Evolutionary conservation across 2,113 vertebrate species (phyloP).

Genomic region (Aldabrachelys gigantea): DNA sequence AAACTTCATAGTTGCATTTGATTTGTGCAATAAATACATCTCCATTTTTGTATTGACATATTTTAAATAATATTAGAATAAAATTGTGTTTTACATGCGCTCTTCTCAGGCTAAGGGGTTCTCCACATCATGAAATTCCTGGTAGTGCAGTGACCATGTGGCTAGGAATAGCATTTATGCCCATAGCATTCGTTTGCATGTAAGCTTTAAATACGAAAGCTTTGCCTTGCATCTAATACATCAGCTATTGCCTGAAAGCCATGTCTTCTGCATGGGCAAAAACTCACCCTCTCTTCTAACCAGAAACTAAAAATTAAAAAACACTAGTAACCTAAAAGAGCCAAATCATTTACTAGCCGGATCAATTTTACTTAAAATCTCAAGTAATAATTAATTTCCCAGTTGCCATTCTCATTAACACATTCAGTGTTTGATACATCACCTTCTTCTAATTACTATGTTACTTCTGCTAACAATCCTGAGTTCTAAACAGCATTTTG

Average conservation of each 20-base stretch:
- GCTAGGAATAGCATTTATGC: background rate
- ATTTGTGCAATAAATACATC: background rate
- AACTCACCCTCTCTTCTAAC: slow-evolving; percentile 43
- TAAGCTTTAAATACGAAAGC: slow-evolving; percentile 56
- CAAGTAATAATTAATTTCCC: slow-evolving; percentile 14
- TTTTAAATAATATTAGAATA: background rate
- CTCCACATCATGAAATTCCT: slow-evolving; percentile 11
- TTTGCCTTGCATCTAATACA: slow-evolving; percentile 45
- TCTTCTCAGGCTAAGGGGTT: background rate
- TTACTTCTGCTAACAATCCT: background rate
- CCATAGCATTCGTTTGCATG: slow-evolving; percentile 29
- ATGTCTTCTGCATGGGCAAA: slow-evolving; percentile 25
- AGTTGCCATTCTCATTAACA: fast-evolving
- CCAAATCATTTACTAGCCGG: background rate
- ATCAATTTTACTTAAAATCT: slow-evolving; percentile 35
- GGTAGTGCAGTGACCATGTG: background rate
- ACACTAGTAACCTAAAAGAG: slow-evolving; percentile 23
- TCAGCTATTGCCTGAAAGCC: slow-evolving; percentile 49
- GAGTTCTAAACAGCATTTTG: background rate
- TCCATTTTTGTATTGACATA: background rate
- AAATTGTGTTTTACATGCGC: background rate
- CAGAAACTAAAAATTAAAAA: slow-evolving; percentile 32
- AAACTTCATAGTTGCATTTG: background rate
- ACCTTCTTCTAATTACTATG: background rate
- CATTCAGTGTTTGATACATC: fast-evolving